These are phyloP conservation scores for Drosophila barbarae DNA, from an alignment of 2,888 invertebrate genomes.

Conservation along the genomic window DNA sequence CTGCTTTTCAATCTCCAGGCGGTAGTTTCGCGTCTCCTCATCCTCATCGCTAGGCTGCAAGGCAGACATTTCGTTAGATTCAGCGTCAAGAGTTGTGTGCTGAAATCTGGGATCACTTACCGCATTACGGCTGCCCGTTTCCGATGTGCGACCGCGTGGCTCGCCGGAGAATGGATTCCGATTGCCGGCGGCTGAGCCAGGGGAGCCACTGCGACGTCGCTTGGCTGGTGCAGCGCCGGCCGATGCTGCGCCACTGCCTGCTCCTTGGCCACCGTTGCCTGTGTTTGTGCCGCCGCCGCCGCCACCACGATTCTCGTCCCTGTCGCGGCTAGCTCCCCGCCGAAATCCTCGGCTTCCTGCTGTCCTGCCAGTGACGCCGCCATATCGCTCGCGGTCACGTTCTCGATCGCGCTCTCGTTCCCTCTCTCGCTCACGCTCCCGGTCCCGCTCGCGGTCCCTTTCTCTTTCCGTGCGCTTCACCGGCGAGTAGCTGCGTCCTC, in stretches of 20 bases:
- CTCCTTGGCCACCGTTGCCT: slow-evolving; percentile 27
- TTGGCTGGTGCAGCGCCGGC: slow-evolving; percentile 57
- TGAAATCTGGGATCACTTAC: slow-evolving; percentile 54
- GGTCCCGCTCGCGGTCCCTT: slow-evolving; percentile 62
- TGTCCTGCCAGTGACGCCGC: slow-evolving; percentile 20
- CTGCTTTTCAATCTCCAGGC: slow-evolving; percentile 81
- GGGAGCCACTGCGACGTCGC: slow-evolving; percentile 77
- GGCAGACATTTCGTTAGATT: not conserved
- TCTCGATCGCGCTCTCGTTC: slow-evolving; percentile 66
- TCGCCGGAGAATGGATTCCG: slow-evolving; percentile 64
- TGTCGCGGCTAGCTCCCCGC: slow-evolving; percentile 68
- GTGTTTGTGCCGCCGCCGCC: slow-evolving; percentile 25
- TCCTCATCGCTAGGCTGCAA: slow-evolving; percentile 79
- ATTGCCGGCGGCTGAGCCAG: slow-evolving; percentile 33
- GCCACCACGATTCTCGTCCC: slow-evolving; percentile 70
- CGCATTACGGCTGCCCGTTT: slow-evolving; percentile 64
- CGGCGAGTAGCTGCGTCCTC: slow-evolving; percentile 80
- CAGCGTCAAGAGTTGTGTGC: too few species aligned
- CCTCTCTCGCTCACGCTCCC: slow-evolving; percentile 60
- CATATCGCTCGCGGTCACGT: slow-evolving; percentile 62
- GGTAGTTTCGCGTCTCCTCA: slow-evolving; percentile 80
- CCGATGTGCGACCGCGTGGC: slow-evolving; percentile 70
- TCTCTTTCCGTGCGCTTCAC: slow-evolving; percentile 54
- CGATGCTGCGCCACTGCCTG: not conserved
- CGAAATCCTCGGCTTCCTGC: slow-evolving; percentile 64